Conservation (phyloP, 37 sponge, comb jelly and placozoan genomes). For the Beroe ovata region DNA sequence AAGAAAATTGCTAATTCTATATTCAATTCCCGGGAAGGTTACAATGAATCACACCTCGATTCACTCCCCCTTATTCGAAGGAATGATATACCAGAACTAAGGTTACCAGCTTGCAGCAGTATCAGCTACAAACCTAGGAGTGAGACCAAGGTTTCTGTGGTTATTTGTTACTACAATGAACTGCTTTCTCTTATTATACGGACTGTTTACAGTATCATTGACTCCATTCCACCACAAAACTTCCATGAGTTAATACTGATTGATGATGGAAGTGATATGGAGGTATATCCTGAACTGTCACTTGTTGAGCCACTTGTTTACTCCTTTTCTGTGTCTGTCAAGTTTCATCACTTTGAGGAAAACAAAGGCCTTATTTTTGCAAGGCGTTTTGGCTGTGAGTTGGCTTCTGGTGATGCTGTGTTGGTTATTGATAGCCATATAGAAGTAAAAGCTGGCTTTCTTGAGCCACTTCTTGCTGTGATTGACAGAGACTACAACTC, state of each 20-base stretch:
- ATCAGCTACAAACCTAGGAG: neutral
- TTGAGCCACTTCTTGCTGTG: neutral
- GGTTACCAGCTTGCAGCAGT: neutral
- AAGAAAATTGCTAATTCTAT: neutral
- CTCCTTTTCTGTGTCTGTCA: neutral
- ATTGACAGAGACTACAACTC: neutral
- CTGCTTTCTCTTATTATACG: constrained; percentile 17
- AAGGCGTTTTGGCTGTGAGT: constrained; percentile 15
- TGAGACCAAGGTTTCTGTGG: neutral
- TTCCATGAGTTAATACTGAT: constrained; percentile 59
- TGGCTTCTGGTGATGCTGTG: constrained; percentile 27
- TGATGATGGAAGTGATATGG: constrained; percentile 27
- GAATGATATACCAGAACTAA: neutral
- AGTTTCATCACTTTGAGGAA: constrained; percentile 32
- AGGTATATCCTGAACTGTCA: neutral
- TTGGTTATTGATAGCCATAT: constrained; percentile 36
- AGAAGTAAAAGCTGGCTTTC: constrained; percentile 40
- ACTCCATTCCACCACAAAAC: constrained; percentile 13
- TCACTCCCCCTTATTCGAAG: constrained; percentile 16
- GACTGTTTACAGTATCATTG: constrained; percentile 31
- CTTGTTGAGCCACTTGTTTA: neutral
- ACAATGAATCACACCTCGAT: constrained; percentile 16
- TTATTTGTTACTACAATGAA: constrained; percentile 47
- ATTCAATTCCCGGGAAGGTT: constrained; percentile 26
- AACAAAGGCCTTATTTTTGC: constrained; percentile 3